phyloP scores from a whole-genome alignment of 2,888 invertebrate genomes.

The Ditula angustiorana region DNA sequence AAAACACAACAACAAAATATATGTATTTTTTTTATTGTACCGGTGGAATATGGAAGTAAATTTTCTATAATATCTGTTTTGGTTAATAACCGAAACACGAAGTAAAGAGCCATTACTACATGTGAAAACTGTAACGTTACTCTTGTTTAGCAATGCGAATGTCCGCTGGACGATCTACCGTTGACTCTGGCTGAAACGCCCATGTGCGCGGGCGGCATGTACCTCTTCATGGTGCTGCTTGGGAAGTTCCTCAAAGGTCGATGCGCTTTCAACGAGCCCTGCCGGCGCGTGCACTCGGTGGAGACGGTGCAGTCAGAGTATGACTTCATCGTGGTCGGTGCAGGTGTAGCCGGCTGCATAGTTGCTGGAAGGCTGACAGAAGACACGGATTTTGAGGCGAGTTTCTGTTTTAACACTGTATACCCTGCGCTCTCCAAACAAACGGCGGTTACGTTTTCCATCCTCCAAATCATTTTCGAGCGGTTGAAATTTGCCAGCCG shows the following conservation, averaged over 20 bases:
- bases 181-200: slow-evolving; percentile 81
- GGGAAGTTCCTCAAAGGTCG: slow-evolving; percentile 83
- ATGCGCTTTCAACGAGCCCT: slow-evolving; percentile 81
- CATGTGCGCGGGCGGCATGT: slow-evolving; percentile 74
- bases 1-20: no score
- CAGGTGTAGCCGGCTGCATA: slow-evolving; percentile 87
- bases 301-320: slow-evolving; percentile 70
- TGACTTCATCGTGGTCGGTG: slow-evolving; percentile 88
- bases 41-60: no score
- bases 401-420: no score
- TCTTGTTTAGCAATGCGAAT: slow-evolving; percentile 70
- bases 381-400: slow-evolving; percentile 75
- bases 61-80: no score
- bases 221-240: slow-evolving; percentile 87
- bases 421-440: no score
- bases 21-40: no score
- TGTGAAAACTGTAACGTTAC: not conserved
- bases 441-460: no score
- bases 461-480: no score
- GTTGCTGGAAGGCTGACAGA: slow-evolving; percentile 87
- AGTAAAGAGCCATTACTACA: no score
- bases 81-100: no score
- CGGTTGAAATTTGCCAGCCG: no score
- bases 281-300: slow-evolving; percentile 78
- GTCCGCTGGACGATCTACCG: slow-evolving; percentile 77